Conservation (phyloP, 2,797 vertebrate genomes). For the Thaleichthys pacificus region DNA sequence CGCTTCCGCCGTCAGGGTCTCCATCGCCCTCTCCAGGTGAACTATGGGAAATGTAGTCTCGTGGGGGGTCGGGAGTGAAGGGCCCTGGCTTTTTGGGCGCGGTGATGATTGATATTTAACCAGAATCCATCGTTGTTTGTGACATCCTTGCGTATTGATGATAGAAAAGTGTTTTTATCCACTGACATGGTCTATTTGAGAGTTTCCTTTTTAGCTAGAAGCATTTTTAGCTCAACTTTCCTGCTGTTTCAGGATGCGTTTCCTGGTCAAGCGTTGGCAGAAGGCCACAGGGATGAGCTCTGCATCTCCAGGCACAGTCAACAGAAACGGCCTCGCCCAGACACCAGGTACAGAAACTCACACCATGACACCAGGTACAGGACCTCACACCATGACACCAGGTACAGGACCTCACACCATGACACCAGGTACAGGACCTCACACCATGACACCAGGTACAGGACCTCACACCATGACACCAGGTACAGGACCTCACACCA, state of each 20-base stretch:
- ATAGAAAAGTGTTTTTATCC: no score
- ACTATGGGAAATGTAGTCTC: not conserved
- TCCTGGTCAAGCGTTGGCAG: conserved; percentile 93
- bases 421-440: conserved; percentile 63
- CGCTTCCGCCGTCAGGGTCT: conserved; percentile 89
- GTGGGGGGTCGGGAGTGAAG: not conserved
- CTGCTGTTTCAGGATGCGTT: conserved; percentile 86
- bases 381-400: conserved; percentile 44
- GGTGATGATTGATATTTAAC: not conserved
- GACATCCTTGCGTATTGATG: no score
- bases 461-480: no score
- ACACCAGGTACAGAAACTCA: conserved; percentile 69
- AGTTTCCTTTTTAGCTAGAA: no score
- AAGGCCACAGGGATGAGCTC: conserved; percentile 79
- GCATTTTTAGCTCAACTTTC: not conserved
- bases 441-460: conserved; percentile 69
- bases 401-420: conserved; percentile 61
- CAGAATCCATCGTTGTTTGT: no score
- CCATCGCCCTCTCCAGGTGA: conserved; percentile 92
- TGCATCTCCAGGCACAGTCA: conserved; percentile 54
- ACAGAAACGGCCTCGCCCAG: conserved; percentile 81
- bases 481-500: no score
- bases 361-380: no score
- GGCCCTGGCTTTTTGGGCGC: not conserved
- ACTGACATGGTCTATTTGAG: no score